A percentile compares a stretch with the other conserved stretches of the same genome.
Evolutionary conservation across 2,888 invertebrate genomes (phyloP).

Genomic region (Chrysomela aeneicollis): DNA sequence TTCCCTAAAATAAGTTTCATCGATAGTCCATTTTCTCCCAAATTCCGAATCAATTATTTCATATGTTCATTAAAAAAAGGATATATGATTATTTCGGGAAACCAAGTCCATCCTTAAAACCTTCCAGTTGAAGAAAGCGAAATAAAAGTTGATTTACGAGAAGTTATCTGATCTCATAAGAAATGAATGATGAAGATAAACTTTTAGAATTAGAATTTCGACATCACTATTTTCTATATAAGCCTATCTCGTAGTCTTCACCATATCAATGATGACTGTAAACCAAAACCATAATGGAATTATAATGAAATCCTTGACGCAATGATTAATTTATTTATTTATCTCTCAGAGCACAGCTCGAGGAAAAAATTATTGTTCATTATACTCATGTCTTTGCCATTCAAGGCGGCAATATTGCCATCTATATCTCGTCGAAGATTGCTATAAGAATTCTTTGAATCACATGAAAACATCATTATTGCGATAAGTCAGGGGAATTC

Average conservation of each 20-base stretch:
- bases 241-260: not conserved
- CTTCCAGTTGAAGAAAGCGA: too few species aligned
- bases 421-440: not conserved
- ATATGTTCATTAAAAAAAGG: too few species aligned
- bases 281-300: constrained; percentile 15
- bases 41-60: too few species aligned
- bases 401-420: not conserved
- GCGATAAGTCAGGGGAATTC: not conserved
- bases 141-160: not conserved
- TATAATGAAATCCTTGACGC: constrained; percentile 10
- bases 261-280: not conserved
- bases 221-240: not conserved
- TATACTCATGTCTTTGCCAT: not conserved
- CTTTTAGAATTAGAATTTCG: not conserved
- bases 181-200: not conserved
- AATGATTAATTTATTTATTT: constrained; percentile 19
- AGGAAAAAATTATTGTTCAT: not conserved
- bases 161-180: not conserved
- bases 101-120: too few species aligned
- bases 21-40: too few species aligned
- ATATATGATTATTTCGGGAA: too few species aligned
- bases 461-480: not conserved
- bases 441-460: not conserved
- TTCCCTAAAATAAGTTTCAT: too few species aligned
- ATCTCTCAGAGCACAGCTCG: not conserved